phyloP scores from a whole-genome alignment of 2,888 invertebrate species.

The Plagodis pulveraria region DNA sequence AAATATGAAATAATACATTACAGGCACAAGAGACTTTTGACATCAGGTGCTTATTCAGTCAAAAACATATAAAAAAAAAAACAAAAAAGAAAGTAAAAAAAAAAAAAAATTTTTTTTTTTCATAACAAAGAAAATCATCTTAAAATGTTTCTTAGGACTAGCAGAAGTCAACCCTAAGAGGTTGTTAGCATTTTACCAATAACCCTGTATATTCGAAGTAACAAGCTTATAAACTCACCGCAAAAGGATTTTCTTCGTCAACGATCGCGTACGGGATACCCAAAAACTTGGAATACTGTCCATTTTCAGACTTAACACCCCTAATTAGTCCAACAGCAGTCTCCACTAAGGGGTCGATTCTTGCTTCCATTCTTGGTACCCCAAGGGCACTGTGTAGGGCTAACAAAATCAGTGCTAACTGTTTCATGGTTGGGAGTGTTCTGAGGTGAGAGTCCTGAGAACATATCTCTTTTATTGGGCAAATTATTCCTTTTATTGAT shows the following conservation, averaged over 20 bases:
- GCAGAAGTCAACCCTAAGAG: no score
- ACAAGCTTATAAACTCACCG: constrained; percentile 34
- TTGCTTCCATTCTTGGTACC: constrained; percentile 1
- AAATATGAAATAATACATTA: no score
- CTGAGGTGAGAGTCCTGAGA: background rate
- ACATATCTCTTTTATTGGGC: no score
- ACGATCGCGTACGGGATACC: constrained; percentile 49
- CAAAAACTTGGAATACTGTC: constrained; percentile 39
- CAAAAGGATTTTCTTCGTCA: constrained; percentile 41
- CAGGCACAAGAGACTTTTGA: no score
- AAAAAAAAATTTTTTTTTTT: no score
- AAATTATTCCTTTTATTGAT: background rate
- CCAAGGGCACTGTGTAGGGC: constrained; percentile 2
- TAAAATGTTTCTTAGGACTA: no score
- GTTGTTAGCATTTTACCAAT: no score
- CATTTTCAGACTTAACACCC: constrained; percentile 37
- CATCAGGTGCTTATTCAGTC: no score
- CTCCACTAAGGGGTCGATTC: constrained; percentile 32
- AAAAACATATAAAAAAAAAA: no score
- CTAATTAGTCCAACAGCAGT: constrained; percentile 40
- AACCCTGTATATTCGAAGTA: no score
- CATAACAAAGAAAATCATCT: no score
- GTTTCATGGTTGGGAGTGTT: constrained; percentile 5
- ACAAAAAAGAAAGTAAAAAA: no score
- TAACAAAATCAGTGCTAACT: constrained; percentile 8